A percentile compares a stretch with the other conserved stretches of the same genome.
phyloP scores from a whole-genome alignment of 1,140 invertebrate genomes.

The Tetragonula clypearis region DNA sequence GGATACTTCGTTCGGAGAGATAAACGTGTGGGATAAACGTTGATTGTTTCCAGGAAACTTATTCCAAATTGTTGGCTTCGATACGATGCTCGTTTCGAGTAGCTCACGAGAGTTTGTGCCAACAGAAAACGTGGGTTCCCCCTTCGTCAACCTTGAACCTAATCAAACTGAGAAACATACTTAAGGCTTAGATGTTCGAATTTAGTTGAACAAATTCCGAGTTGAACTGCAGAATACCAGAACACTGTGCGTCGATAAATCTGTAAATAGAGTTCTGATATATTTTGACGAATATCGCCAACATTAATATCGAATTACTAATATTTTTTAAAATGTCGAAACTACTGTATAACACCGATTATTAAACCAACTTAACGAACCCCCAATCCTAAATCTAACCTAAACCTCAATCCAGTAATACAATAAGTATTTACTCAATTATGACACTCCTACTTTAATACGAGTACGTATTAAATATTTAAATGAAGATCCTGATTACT shows the following conservation, averaged over 20 bases:
- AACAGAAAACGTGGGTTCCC: neutral
- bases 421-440: no score
- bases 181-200: neutral
- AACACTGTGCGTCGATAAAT: neutral
- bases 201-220: neutral
- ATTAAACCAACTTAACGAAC: neutral
- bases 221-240: neutral
- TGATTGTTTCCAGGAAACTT: slow-evolving; percentile 11
- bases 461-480: no score
- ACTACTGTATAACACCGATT: neutral
- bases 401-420: no score
- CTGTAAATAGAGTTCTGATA: neutral
- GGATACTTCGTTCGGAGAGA: neutral
- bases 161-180: neutral
- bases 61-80: neutral
- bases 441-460: no score
- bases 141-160: neutral
- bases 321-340: neutral
- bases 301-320: neutral
- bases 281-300: neutral
- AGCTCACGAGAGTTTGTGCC: no score
- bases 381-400: neutral
- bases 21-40: slow-evolving; percentile 12
- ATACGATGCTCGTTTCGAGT: neutral
- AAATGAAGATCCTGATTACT: no score